Evolutionary conservation across 2,113 vertebrate genomes (phyloP), one percentile per base, ranked within the genome.

Genomic region (Colistium nudipinnis): DNA sequence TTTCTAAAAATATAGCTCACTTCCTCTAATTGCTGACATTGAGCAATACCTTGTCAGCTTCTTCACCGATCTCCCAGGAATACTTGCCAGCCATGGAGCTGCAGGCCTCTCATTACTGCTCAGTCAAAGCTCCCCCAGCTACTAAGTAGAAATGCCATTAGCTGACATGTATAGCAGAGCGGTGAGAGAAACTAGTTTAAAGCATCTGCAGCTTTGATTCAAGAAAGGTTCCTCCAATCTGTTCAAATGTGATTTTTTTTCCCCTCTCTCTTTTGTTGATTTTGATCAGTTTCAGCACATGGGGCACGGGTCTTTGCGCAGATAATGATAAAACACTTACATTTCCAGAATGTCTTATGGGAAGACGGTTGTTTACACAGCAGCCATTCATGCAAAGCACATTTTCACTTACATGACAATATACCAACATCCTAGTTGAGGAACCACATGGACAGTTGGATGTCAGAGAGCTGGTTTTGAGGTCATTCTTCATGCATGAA

Each of bases 21-120:
- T 35, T 43, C 55, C 22, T 43, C 7, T 71, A 8, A 71, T 67
- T 66, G 31, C n/a, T 38, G 62, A 44, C 25, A 28, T 12, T 27
- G 28, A 60, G 19, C 25, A 71, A 31, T 24, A 48, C 2, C 17
- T 24, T 20, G 24, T 27, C 65, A 56, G 47, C 48, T 38, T 44
- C 22, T 39, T 61, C 36, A 28, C 9, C 12, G 11, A 20, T 62
- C 43, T 70, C 16, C 22, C 8, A 14, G 19, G 30, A 19, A 14
- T 24, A 44, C 6, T 33, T 64, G 38, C 6, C 17, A 39, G 41
- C n/a, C 39, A 24, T 3, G 33, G 57, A 61, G 41, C 49, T 47
- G 25, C 39, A 7, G 39, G n/a, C 33, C 17, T 20, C 16, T 78
- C 28, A 14, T 59, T 38, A 49, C 20, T 35, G 24, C 38, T 41